Evolutionary conservation across 2,797 vertebrate species (phyloP).

Genomic region (Neomorphus geoffroyi): DNA sequence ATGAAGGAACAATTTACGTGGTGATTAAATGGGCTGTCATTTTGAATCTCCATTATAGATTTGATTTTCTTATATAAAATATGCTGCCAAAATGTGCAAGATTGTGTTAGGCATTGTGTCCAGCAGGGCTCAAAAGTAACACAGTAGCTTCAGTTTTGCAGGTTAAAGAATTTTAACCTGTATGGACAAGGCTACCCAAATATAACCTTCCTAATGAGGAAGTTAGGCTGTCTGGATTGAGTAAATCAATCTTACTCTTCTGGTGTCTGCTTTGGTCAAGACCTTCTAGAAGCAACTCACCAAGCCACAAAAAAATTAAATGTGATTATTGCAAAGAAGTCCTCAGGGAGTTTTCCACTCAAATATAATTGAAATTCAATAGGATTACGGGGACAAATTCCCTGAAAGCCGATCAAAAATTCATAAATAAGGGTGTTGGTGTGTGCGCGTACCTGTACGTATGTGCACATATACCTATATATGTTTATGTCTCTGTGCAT

Average conservation of each 20-base stretch:
- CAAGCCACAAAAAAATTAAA: not conserved
- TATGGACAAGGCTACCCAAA: not conserved
- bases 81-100: not conserved
- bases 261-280: not conserved
- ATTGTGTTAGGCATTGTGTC: not conserved
- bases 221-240: not conserved
- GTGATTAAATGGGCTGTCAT: slow-evolving; percentile 42
- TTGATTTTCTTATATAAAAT: slow-evolving; percentile 38
- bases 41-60: slow-evolving; percentile 41
- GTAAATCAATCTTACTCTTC: not conserved
- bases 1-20: not conserved
- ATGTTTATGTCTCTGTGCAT: not conserved
- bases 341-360: not conserved
- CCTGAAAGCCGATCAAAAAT: not conserved
- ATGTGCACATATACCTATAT: not conserved
- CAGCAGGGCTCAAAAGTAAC: not conserved
- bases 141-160: not conserved
- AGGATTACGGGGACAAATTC: not conserved
- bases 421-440: not conserved
- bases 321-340: not conserved
- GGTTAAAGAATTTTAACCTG: not conserved
- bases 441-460: not conserved
- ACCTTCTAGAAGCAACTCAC: not conserved
- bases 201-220: not conserved
- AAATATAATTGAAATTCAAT: not conserved